These are phyloP conservation scores for Strigops habroptila DNA, from an alignment of 2,113 vertebrate genomes.

Conservation along the genomic window DNA sequence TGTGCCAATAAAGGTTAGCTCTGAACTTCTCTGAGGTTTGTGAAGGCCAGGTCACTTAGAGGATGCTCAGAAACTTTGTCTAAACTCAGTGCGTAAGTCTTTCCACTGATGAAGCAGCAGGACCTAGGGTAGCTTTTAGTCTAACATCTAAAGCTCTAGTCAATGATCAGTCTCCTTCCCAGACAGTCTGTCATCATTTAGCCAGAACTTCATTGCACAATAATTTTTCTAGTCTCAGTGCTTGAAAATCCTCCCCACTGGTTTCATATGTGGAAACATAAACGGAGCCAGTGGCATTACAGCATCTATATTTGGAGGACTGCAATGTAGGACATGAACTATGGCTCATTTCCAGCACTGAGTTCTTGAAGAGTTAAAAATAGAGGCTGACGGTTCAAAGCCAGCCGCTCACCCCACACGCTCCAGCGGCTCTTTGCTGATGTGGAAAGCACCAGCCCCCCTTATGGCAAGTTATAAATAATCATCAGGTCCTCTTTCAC, in stretches of 20 bases:
- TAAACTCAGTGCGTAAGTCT: background rate
- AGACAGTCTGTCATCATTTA: background rate
- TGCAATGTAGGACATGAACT: accelerated
- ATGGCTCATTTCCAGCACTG: background rate
- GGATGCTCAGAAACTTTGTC: background rate
- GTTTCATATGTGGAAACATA: background rate
- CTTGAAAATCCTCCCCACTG: background rate
- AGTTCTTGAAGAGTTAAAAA: conserved; percentile 20
- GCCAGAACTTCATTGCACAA: background rate
- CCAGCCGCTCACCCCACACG: background rate
- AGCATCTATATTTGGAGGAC: background rate
- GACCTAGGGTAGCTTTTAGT: background rate
- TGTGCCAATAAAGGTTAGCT: background rate
- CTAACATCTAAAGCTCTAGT: background rate
- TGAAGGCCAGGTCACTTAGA: background rate
- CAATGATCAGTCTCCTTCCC: background rate
- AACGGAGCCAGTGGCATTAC: background rate
- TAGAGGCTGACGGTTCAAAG: background rate
- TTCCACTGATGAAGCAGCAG: background rate
- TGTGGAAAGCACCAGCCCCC: background rate
- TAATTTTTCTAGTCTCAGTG: background rate
- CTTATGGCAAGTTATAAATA: background rate
- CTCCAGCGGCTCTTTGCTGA: background rate
- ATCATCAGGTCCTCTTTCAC: background rate
- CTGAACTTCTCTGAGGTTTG: background rate